phyloP scores from a whole-genome alignment of 2,888 invertebrate species.

The Agelastica alni region DNA sequence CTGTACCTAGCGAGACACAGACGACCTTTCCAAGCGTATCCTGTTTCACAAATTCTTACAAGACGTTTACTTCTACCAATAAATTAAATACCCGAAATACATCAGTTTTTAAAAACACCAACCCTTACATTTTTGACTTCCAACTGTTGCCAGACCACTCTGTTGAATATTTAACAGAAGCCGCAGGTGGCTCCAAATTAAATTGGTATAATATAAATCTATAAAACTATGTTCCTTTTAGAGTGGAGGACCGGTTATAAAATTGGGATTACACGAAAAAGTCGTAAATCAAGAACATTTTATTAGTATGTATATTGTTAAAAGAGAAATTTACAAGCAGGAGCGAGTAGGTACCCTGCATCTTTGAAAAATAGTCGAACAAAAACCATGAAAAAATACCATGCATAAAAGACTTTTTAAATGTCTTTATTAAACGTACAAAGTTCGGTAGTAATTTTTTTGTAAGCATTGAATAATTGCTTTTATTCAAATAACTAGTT shows the following conservation, averaged over 20 bases:
- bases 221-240: conserved; percentile 26
- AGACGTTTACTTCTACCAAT: conserved; percentile 4
- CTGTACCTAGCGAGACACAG: not conserved
- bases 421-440: conserved; percentile 24
- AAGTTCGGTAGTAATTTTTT: conserved; percentile 24
- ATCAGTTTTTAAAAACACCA: conserved; percentile 12
- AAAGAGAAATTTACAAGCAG: conserved; percentile 6
- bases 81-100: conserved; percentile 18
- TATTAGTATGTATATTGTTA: conserved; percentile 13
- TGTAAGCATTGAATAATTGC: conserved; percentile 22
- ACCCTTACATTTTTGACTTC: conserved; percentile 16
- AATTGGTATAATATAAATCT: conserved; percentile 35
- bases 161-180: conserved; percentile 14
- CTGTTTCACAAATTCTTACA: not conserved
- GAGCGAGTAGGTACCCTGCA: conserved; percentile 6
- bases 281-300: conserved; percentile 32
- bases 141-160: conserved; percentile 11
- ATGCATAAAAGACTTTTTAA: not conserved
- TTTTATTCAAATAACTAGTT: conserved; percentile 21
- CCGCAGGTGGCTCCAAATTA: conserved; percentile 32
- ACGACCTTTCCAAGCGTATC: conserved; percentile 4
- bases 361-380: conserved; percentile 3
- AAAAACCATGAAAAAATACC: conserved; percentile 6
- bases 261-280: conserved; percentile 23
- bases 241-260: conserved; percentile 28